phyloP scores from a whole-genome alignment of 1,140 invertebrate genomes.

The Apis cerana region DNA sequence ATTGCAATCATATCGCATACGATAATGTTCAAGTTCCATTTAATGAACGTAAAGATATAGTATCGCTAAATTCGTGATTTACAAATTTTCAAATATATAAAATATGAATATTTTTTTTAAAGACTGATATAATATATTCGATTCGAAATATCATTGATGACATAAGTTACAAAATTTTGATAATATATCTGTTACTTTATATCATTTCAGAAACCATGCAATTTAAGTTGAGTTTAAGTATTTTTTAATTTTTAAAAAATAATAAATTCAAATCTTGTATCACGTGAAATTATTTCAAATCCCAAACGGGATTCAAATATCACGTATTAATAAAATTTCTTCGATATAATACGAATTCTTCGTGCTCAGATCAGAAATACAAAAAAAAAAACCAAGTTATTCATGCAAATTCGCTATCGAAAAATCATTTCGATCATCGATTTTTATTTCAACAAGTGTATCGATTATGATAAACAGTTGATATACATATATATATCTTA shows the following conservation, averaged over 20 bases:
- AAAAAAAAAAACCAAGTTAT: not conserved
- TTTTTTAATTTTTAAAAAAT: too few species aligned
- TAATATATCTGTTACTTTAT: not conserved
- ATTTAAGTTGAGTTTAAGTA: too few species aligned
- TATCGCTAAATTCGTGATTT: not conserved
- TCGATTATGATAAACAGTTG: not conserved
- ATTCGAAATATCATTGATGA: not conserved
- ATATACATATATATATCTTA: constrained; percentile 44
- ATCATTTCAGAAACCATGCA: too few species aligned
- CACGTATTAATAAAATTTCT: not conserved
- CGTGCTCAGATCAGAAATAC: too few species aligned
- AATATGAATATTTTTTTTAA: too few species aligned
- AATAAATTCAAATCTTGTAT: too few species aligned
- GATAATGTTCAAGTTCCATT: not conserved
- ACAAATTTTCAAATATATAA: not conserved
- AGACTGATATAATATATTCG: not conserved
- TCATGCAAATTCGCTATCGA: not conserved
- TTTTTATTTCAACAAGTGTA: too few species aligned
- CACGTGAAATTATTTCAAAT: not conserved
- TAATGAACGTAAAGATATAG: not conserved
- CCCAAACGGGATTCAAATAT: not conserved
- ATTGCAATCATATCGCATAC: not conserved
- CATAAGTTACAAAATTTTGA: not conserved
- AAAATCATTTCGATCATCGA: not conserved
- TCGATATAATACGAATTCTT: not conserved